Percentiles rank a stretch among this genome's conserved stretches.
These are phyloP conservation scores for Timema cristinae DNA, from an alignment of 2,888 invertebrate genomes.

Conservation along the genomic window DNA sequence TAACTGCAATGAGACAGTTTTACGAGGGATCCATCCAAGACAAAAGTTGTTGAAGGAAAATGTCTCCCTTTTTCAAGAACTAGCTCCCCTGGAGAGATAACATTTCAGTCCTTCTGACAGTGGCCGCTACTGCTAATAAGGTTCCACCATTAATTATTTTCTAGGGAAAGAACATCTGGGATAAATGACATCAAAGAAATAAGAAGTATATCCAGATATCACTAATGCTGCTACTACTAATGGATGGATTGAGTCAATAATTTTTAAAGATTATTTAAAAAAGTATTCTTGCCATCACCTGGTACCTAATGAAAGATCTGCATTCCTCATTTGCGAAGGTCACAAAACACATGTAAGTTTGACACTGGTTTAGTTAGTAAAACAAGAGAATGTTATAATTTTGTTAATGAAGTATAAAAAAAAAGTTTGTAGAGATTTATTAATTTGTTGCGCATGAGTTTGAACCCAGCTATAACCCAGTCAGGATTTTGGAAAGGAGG, in stretches of 20 bases:
- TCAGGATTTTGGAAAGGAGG: no score
- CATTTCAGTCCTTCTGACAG: slow-evolving; percentile 36
- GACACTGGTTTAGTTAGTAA: neutral
- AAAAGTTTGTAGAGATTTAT: neutral
- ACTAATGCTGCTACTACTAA: no score
- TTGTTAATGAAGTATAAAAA: no score
- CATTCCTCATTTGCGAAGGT: neutral
- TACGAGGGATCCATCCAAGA: slow-evolving; percentile 34
- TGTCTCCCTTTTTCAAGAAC: slow-evolving; percentile 29
- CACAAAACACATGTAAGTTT: neutral
- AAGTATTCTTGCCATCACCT: no score
- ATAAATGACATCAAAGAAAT: no score
- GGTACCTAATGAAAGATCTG: no score
- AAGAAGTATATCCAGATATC: no score
- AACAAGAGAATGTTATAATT: neutral
- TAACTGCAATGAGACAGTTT: slow-evolving; percentile 35
- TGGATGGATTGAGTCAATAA: no score
- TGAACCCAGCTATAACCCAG: no score
- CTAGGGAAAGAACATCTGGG: slow-evolving; percentile 28
- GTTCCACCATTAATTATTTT: slow-evolving; percentile 40
- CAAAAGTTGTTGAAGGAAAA: slow-evolving; percentile 32
- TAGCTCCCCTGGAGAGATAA: slow-evolving; percentile 39
- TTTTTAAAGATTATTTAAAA: no score
- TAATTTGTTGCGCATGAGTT: neutral
- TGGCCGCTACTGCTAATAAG: slow-evolving; percentile 37